Evolutionary conservation across 2,888 invertebrate genomes (phyloP).

Genomic region (Branchipolynoe longqiensis): DNA sequence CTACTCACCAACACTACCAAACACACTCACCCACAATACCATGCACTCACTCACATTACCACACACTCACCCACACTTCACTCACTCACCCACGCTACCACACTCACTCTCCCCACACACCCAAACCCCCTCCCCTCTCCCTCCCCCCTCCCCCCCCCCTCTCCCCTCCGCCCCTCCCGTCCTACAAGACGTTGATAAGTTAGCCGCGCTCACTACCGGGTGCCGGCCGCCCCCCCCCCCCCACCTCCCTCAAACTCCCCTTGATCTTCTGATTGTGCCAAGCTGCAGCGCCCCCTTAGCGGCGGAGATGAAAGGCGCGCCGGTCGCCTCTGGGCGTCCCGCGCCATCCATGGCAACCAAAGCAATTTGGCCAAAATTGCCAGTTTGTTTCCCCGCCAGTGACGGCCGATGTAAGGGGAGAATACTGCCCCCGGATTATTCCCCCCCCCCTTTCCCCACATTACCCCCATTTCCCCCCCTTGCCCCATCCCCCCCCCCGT

Average conservation of each 20-base stretch:
- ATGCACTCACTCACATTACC: too few relatives aligned
- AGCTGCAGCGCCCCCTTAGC: slow-evolving; percentile 15
- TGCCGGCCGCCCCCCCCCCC: background rate
- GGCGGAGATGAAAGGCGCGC: background rate
- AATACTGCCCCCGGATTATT: too few relatives aligned
- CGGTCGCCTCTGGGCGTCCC: background rate
- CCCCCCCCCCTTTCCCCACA: too few relatives aligned
- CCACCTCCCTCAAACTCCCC: too few relatives aligned
- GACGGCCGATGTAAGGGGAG: too few relatives aligned
- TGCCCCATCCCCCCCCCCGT: too few relatives aligned
- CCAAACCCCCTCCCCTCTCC: background rate
- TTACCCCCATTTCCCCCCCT: too few relatives aligned
- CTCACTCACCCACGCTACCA: background rate
- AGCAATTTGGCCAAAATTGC: slow-evolving; percentile 31
- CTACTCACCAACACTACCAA: too few relatives aligned
- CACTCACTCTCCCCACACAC: background rate
- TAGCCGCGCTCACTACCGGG: background rate
- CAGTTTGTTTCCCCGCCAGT: slow-evolving; percentile 45
- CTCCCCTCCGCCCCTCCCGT: background rate
- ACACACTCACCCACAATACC: too few relatives aligned
- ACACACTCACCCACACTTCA: too few relatives aligned
- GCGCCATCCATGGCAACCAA: slow-evolving; percentile 21
- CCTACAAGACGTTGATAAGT: slow-evolving; percentile 14
- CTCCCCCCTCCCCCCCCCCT: background rate
- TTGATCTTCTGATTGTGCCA: slow-evolving; percentile 39